A percentile compares a stretch with the other conserved stretches of the same genome.
Evolutionary conservation across 1,140 invertebrate genomes (phyloP).

Genomic region (Ooceraea biroi): DNA sequence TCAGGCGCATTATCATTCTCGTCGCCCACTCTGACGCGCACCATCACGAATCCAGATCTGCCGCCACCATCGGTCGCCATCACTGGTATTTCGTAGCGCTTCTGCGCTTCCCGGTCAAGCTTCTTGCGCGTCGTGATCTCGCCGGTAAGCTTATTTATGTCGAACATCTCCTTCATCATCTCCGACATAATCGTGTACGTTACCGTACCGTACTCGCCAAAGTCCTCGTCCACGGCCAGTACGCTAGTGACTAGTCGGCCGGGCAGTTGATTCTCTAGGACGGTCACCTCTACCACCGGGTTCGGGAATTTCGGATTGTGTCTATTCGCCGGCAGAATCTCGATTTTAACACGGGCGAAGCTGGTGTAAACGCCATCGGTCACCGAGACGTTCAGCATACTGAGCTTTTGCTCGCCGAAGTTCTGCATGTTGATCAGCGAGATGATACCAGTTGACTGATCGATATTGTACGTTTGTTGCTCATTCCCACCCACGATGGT

Average conservation of each 20-base stretch:
- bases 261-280: constrained; percentile 93
- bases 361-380: constrained; percentile 96
- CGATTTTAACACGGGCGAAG: constrained; percentile 93
- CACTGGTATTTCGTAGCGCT: constrained; percentile 92
- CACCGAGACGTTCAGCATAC: constrained; percentile 94
- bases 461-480: constrained; percentile 93
- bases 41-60: constrained; percentile 91
- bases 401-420: constrained; percentile 88
- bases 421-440: constrained; percentile 89
- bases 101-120: constrained; percentile 92
- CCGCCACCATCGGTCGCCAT: constrained; percentile 95
- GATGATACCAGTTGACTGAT: constrained; percentile 90
- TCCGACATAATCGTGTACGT: constrained; percentile 94
- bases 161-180: constrained; percentile 91
- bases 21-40: constrained; percentile 93
- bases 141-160: constrained; percentile 92
- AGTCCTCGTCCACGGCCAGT: constrained; percentile 93
- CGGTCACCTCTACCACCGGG: constrained; percentile 90
- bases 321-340: constrained; percentile 92
- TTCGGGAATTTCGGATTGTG: constrained; percentile 93
- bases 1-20: constrained; percentile 95
- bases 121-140: constrained; percentile 91
- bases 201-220: constrained; percentile 92
- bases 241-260: constrained; percentile 92
- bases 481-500: constrained; percentile 94